These are phyloP conservation scores for Cryptoblepharus egeriae DNA, from an alignment of 2,797 vertebrate species.

Conservation along the genomic window DNA sequence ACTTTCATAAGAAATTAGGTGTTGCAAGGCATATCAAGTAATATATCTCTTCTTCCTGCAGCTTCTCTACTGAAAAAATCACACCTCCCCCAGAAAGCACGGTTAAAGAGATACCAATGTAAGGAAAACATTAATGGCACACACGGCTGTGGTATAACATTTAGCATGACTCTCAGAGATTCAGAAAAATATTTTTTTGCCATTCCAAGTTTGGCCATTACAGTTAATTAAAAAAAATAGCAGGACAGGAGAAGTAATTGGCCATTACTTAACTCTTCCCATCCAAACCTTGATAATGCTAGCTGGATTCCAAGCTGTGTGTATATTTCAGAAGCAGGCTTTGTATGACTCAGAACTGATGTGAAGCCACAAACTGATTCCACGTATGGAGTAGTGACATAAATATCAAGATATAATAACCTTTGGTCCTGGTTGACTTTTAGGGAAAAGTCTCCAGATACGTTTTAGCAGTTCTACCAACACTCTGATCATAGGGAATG, in stretches of 20 bases:
- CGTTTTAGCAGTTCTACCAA: background rate
- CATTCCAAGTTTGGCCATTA: background rate
- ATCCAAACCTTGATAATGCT: background rate
- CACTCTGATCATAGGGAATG: background rate
- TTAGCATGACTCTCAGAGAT: background rate
- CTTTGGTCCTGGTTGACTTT: background rate
- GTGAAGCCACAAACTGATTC: background rate
- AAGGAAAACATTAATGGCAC: background rate
- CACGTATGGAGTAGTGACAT: background rate
- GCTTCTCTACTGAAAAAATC: background rate
- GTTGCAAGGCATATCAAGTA: background rate
- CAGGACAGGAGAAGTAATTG: slow-evolving; percentile 6
- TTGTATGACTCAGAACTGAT: background rate
- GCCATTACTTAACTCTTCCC: background rate
- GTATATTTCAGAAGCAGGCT: background rate
- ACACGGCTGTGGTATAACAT: background rate
- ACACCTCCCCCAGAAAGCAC: background rate
- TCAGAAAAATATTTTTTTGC: slow-evolving; percentile 13
- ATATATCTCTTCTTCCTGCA: background rate
- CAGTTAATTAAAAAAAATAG: background rate
- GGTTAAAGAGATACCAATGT: background rate
- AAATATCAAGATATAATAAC: background rate
- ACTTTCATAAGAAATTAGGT: background rate
- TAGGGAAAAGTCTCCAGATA: background rate
- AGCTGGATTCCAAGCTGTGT: background rate